Percentiles rank a stretch among this genome's conserved stretches.
These are phyloP conservation scores for Heliconius ismenius DNA, from an alignment of 2,888 invertebrate genomes.

Conservation along the genomic window DNA sequence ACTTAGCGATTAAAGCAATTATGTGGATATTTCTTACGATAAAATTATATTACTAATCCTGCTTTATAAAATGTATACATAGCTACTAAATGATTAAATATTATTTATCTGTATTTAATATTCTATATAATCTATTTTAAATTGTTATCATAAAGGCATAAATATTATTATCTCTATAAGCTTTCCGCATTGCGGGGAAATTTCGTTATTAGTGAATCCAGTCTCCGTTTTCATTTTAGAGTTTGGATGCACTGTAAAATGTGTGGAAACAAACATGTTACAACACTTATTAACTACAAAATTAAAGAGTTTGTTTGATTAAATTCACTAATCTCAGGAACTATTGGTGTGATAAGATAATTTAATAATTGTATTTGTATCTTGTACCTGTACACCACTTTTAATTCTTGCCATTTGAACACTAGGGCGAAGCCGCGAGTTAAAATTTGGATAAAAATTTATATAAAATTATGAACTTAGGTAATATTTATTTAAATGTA, in stretches of 20 bases:
- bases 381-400: too few species aligned
- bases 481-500: neutral
- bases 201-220: neutral
- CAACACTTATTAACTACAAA: neutral
- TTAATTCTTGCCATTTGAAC: neutral
- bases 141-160: neutral
- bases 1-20: conserved; percentile 8
- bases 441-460: neutral
- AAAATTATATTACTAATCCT: neutral
- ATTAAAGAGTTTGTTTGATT: too few species aligned
- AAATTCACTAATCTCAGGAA: too few species aligned
- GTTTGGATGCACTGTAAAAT: neutral
- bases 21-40: neutral
- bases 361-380: too few species aligned
- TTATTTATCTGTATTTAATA: neutral
- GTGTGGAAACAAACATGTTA: neutral
- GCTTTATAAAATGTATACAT: neutral
- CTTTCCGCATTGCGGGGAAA: neutral
- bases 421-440: neutral
- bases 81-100: neutral
- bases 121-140: neutral
- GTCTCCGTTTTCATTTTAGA: neutral
- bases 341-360: too few species aligned
- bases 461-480: too few species aligned
- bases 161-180: neutral